Evolutionary conservation across 2,113 vertebrate genomes (phyloP).

Genomic region (Thinocorus orbignyianus): DNA sequence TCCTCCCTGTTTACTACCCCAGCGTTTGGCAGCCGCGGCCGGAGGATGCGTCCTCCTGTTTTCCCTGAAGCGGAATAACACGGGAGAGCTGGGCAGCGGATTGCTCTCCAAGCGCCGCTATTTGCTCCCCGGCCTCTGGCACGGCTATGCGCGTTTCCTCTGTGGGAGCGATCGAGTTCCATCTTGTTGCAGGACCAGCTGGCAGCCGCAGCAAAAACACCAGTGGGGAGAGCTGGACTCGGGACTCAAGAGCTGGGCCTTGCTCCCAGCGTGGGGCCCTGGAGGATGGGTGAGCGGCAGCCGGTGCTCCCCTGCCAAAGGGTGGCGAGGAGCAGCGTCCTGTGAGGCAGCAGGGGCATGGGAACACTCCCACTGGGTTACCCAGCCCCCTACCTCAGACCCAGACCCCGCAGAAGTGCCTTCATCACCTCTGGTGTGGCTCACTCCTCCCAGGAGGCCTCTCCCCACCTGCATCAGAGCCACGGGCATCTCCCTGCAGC

Average conservation of each 20-base stretch:
- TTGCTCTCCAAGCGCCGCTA: not conserved
- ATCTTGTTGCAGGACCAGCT: not conserved
- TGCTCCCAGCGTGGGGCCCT: fast-evolving
- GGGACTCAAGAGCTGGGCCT: fast-evolving
- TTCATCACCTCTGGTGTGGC: too few relatives aligned
- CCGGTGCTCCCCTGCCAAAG: fast-evolving
- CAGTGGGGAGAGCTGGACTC: not conserved
- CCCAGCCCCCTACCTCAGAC: not conserved
- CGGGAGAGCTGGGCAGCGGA: fast-evolving
- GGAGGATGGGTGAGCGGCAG: not conserved
- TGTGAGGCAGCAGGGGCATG: not conserved
- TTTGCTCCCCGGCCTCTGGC: not conserved
- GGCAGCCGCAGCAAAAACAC: fast-evolving
- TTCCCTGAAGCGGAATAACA: too few relatives aligned
- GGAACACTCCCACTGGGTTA: fast-evolving
- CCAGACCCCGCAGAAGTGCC: fast-evolving
- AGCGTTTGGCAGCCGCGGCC: not conserved
- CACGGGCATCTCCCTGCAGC: not conserved
- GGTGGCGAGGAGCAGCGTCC: fast-evolving
- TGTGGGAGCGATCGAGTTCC: not conserved
- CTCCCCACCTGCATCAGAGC: not conserved
- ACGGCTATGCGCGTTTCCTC: fast-evolving
- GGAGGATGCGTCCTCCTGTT: fast-evolving
- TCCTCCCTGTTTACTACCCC: not conserved
- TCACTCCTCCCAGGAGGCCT: not conserved